phyloP scores from a whole-genome alignment of 2,113 vertebrate species.

The Hydrolagus affinis region DNA sequence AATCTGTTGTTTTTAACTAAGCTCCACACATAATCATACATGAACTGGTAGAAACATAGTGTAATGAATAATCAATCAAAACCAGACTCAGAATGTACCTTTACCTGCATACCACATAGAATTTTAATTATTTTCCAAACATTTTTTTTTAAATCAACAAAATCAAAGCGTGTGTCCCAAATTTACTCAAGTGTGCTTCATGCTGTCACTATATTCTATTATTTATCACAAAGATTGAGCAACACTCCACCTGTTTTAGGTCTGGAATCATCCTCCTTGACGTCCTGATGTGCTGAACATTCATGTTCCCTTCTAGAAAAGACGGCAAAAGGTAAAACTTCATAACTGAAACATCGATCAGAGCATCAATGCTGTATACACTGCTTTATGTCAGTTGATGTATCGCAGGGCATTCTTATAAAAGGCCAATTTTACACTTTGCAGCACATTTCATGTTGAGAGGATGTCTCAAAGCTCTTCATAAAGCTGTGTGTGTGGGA shows the following conservation, averaged over 20 bases:
- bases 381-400: not conserved
- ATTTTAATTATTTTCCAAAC: not conserved
- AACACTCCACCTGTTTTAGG: constrained; percentile 38
- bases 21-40: too few relatives aligned
- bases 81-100: too few relatives aligned
- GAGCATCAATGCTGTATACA: not conserved
- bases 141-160: not conserved
- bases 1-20: too few relatives aligned
- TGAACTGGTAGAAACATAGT: too few relatives aligned
- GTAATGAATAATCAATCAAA: too few relatives aligned
- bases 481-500: too few relatives aligned
- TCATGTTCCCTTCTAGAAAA: constrained; percentile 50
- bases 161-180: not conserved
- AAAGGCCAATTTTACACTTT: too few relatives aligned
- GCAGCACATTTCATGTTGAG: too few relatives aligned
- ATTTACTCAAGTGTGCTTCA: not conserved
- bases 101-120: not conserved
- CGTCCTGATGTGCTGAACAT: constrained; percentile 33
- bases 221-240: too few relatives aligned
- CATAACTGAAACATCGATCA: not conserved
- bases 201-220: too few relatives aligned
- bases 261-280: constrained; percentile 26
- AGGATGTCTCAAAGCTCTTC: too few relatives aligned
- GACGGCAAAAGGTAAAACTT: not conserved
- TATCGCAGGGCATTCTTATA: too few relatives aligned